These are phyloP conservation scores for Himalopsyche kuldschensis DNA, from an alignment of 2,888 invertebrate genomes.

Conservation along the genomic window DNA sequence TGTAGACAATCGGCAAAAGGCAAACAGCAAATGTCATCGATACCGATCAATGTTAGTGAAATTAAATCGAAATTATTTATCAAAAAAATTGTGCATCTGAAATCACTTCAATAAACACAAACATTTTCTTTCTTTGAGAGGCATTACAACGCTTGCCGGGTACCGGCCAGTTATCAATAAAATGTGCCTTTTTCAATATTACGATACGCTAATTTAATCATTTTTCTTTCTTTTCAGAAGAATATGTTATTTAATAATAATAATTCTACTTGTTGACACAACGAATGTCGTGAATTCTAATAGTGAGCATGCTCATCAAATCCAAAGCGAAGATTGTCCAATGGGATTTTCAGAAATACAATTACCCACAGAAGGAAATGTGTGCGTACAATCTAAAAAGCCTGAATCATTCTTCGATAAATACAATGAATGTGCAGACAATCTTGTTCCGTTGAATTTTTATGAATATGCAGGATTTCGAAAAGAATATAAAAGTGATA, in stretches of 20 bases:
- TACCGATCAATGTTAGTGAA: too few species aligned
- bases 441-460: background rate
- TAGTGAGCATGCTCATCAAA: background rate
- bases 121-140: too few species aligned
- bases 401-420: background rate
- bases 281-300: background rate
- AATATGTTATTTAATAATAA: background rate
- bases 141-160: too few species aligned
- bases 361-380: background rate
- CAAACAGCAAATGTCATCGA: too few species aligned
- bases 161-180: too few species aligned
- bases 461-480: background rate
- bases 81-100: too few species aligned
- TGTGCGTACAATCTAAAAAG: background rate
- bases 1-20: too few species aligned
- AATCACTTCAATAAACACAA: too few species aligned
- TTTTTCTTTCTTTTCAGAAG: background rate
- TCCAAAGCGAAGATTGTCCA: background rate
- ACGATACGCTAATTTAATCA: background rate
- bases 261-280: background rate
- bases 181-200: too few species aligned
- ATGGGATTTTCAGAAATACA: background rate
- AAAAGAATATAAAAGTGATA: background rate
- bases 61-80: too few species aligned
- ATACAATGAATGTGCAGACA: background rate